Conservation (phyloP, 1,140 invertebrate species). For the Caenorhabditis brenneri region DNA sequence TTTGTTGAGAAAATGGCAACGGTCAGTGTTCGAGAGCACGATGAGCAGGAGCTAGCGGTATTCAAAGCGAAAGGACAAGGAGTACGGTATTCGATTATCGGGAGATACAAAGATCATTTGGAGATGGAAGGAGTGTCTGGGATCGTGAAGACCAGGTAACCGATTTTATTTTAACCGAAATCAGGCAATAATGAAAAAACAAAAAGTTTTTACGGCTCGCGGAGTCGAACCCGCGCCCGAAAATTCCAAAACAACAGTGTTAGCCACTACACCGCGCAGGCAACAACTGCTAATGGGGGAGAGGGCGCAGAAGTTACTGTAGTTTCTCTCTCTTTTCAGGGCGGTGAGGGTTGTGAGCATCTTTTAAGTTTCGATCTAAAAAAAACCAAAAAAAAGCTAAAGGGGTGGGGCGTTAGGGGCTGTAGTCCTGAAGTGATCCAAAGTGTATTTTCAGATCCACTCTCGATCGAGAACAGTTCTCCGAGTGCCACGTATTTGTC, state of each 20-base stretch:
- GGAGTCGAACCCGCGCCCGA: no score
- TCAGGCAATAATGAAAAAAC: no score
- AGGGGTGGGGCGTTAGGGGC: no score
- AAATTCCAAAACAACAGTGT: no score
- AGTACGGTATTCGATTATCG: background rate
- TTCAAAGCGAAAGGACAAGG: background rate
- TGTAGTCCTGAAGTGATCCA: no score
- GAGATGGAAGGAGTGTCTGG: background rate
- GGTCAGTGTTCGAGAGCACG: constrained; percentile 14
- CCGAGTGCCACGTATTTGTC: background rate
- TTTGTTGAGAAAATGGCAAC: background rate
- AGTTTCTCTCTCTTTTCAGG: no score
- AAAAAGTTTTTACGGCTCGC: no score
- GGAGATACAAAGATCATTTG: background rate
- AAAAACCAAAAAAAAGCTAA: no score
- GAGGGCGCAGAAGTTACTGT: no score
- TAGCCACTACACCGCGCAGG: no score
- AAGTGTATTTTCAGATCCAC: background rate
- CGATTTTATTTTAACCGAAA: background rate
- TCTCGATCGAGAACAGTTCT: background rate
- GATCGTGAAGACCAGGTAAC: background rate
- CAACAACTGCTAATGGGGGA: no score
- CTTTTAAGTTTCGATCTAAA: background rate
- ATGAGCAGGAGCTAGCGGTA: background rate
- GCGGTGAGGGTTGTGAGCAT: background rate